phyloP scores from a whole-genome alignment of 1,140 invertebrate species.

The Hyphantria cunea region DNA sequence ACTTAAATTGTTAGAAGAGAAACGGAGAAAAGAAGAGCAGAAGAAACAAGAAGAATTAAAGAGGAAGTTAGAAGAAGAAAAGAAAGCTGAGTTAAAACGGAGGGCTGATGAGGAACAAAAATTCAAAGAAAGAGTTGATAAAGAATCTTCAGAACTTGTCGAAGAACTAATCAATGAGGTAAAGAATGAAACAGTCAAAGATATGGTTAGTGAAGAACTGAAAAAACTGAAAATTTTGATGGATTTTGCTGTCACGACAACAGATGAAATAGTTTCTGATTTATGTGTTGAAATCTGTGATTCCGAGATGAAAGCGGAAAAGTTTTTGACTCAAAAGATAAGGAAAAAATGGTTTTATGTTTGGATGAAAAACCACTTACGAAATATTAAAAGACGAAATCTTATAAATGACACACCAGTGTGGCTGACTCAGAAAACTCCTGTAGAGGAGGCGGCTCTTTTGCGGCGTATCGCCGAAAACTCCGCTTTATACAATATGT shows the following conservation, averaged over 20 bases:
- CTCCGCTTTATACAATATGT: constrained; percentile 81
- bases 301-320: constrained; percentile 77
- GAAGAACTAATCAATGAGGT: constrained; percentile 71
- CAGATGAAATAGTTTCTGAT: constrained; percentile 73
- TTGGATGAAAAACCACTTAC: constrained; percentile 73
- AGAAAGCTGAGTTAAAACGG: constrained; percentile 53
- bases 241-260: constrained; percentile 64
- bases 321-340: constrained; percentile 60
- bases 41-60: constrained; percentile 68
- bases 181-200: constrained; percentile 59
- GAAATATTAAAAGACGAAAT: constrained; percentile 78
- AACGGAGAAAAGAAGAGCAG: constrained; percentile 57
- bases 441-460: constrained; percentile 78
- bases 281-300: constrained; percentile 75
- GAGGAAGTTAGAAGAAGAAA: constrained; percentile 71
- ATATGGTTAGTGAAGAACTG: constrained; percentile 69
- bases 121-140: constrained; percentile 68
- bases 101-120: constrained; percentile 67
- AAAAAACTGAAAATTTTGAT: constrained; percentile 65
- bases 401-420: constrained; percentile 84
- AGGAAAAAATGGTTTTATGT: constrained; percentile 63
- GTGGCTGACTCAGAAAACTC: constrained; percentile 82
- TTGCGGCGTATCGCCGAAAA: constrained; percentile 79
- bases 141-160: constrained; percentile 62
- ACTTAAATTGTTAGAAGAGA: constrained; percentile 50